phyloP scores from a whole-genome alignment of 1,140 invertebrate genomes.

The Arctopsyche grandis region DNA sequence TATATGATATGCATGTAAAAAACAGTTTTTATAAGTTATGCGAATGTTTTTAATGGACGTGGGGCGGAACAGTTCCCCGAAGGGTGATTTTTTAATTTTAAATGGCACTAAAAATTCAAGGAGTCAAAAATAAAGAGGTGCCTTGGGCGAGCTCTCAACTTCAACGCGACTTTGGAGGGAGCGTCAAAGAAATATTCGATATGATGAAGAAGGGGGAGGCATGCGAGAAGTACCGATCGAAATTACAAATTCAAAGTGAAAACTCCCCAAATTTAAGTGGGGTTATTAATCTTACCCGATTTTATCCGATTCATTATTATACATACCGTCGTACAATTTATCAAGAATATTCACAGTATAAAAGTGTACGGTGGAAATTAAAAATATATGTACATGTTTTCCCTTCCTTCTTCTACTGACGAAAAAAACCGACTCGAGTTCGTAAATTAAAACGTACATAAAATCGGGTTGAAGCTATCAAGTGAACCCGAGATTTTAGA shows the following conservation, averaged over 20 bases:
- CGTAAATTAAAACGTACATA: neutral
- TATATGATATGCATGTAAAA: too few species aligned
- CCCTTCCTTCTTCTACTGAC: too few species aligned
- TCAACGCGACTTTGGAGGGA: neutral
- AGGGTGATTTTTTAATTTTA: conserved; percentile 8
- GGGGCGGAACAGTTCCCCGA: neutral
- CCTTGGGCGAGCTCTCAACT: conserved; percentile 2
- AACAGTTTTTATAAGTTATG: neutral
- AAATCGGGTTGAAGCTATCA: neutral
- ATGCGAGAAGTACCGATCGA: conserved; percentile 4
- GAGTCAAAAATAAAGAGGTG: neutral
- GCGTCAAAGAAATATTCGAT: conserved; percentile 15
- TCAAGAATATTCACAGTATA: neutral
- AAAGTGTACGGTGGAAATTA: neutral
- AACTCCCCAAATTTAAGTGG: neutral
- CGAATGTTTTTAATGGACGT: neutral
- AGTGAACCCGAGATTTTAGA: neutral
- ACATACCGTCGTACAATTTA: neutral
- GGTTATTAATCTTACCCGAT: conserved; percentile 1
- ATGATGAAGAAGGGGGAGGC: neutral
- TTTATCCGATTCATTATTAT: conserved; percentile 1
- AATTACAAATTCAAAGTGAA: conserved; percentile 19
- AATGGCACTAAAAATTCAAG: conserved; percentile 8
- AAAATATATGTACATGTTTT: too few species aligned
- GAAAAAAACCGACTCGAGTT: neutral